phyloP scores from a whole-genome alignment of 2,113 vertebrate species.

The Embiotoca jacksoni region DNA sequence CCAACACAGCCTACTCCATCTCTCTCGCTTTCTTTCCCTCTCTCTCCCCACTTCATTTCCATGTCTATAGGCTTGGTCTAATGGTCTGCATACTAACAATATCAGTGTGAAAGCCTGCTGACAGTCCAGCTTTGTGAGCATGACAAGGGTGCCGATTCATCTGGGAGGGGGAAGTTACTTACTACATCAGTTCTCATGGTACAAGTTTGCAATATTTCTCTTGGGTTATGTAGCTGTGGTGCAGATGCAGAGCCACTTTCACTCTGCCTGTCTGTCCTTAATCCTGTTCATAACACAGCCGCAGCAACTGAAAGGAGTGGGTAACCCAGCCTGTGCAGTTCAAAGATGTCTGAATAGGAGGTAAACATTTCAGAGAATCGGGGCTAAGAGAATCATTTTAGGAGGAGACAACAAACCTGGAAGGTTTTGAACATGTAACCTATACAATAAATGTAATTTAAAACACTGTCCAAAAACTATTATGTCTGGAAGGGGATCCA shows the following conservation, averaged over 20 bases:
- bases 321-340: constrained; percentile 28
- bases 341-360: constrained; percentile 28
- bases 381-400: constrained; percentile 32
- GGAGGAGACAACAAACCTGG: background rate
- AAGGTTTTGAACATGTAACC: background rate
- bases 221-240: constrained; percentile 61
- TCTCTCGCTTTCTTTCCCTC: constrained; percentile 73
- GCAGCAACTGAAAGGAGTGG: constrained; percentile 48
- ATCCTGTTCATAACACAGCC: constrained; percentile 61
- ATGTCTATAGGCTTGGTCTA: constrained; percentile 89
- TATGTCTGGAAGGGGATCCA: background rate
- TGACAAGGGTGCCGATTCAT: constrained; percentile 87
- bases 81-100: constrained; percentile 91
- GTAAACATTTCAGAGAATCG: constrained; percentile 50
- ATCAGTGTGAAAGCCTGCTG: constrained; percentile 86
- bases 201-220: constrained; percentile 80
- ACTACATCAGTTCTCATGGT: constrained; percentile 84
- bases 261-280: constrained; percentile 38
- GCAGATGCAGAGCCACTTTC: constrained; percentile 48
- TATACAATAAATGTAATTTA: background rate
- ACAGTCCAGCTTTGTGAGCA: constrained; percentile 90
- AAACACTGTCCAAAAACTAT: background rate
- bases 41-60: constrained; percentile 87
- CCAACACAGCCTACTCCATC: constrained; percentile 88
- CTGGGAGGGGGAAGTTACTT: constrained; percentile 84